phyloP scores from a whole-genome alignment of 2,888 invertebrate species.

The Calameuta idolon region DNA sequence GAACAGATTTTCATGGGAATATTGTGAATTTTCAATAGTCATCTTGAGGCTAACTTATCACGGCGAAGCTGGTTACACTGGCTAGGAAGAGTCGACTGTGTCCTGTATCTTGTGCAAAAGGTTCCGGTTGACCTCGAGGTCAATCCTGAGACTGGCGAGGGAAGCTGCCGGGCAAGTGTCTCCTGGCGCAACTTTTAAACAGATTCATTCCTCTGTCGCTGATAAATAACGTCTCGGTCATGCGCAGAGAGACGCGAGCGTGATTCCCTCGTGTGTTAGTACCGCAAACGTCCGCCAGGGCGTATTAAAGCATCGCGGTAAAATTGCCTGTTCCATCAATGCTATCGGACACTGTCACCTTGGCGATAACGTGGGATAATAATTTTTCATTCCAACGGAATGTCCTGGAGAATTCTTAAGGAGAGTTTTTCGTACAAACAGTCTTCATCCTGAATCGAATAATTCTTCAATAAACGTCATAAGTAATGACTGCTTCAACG shows the following conservation, averaged over 20 bases:
- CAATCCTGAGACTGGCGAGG: not conserved
- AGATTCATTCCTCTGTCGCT: slow-evolving; percentile 6
- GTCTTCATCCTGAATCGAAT: not conserved
- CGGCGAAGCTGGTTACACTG: not conserved
- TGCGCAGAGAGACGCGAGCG: not conserved
- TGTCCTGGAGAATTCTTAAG: not conserved
- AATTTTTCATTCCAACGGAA: not conserved
- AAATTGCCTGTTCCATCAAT: not conserved
- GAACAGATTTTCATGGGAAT: not conserved
- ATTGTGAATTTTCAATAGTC: not conserved
- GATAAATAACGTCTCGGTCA: not conserved
- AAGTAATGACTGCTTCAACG: not conserved
- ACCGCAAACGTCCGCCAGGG: not conserved
- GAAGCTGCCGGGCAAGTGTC: not conserved
- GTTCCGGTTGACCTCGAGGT: slow-evolving; percentile 3
- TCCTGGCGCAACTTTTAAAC: not conserved
- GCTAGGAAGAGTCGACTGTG: not conserved
- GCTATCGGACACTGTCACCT: not conserved
- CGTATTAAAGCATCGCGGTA: not conserved
- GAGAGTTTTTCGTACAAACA: not conserved
- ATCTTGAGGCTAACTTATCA: not conserved
- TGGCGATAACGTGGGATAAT: not conserved
- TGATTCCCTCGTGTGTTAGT: not conserved
- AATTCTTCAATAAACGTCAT: not conserved
- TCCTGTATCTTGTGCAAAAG: not conserved